Base-by-base conservation (phyloP, 2,797 vertebrate genomes). In the Clamator glandarius region DNA sequence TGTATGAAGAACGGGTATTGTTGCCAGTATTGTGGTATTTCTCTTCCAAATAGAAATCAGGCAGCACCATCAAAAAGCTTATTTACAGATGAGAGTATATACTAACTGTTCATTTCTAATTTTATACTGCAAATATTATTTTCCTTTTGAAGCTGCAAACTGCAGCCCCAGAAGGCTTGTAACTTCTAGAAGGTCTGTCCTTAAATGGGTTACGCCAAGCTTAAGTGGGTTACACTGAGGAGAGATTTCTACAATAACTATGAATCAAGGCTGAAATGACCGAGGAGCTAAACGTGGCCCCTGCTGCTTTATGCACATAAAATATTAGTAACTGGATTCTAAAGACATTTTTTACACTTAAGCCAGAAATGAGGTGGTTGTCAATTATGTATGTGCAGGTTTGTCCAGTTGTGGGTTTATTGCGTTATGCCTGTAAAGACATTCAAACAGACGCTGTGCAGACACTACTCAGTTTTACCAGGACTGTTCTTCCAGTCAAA, bases 11-110 rank as follows among this genome's bases (percentile, higher is more conserved):
- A 68, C 19, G 55, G 29, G 9, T 85, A 62, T 33, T 74, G 42
- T 48, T 94, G 75, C 64, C 76, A 85, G 58, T 62, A 54, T 77
- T 82, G 54, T 61, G 23, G 7, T 28, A 13, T 69, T 92, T 77
- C 42, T 90, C 54, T 46, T 95, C 59, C 52, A 89, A 95, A 87
- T 3, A 79, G 42, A 89, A 89, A 93, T 58, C 55, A 66, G n/a
- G 62, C 57, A 74, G 12, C n/a, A 51, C 7, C 31, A 78, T 89
- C 39, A 66, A 78, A 93, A 82, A 83, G 6, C n/a, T 36, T 83
- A n/a, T 89, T 89, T 85, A 78, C 9, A 66, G 81, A 68, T 3
- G 17, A 63, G 10, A 1, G 0, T 50, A n/a, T 54, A 68, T 70
- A 77, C 46, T 28, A 72, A 89, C 20, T 61, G 61, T 72, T 80